Conservation (phyloP, 2,888 invertebrate species). For the Hemicrepidius hirtus region DNA sequence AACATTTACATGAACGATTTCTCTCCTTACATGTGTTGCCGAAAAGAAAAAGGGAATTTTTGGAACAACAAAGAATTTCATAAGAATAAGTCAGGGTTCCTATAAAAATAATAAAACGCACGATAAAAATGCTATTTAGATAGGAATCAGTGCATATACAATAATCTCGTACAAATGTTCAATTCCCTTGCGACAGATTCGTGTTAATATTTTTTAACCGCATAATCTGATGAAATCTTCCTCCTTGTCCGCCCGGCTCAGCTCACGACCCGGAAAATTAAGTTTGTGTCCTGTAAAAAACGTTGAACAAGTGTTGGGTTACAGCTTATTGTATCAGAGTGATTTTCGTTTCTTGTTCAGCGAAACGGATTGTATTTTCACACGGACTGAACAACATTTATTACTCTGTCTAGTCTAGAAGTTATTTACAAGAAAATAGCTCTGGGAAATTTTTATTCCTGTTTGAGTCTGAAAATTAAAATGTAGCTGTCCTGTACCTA, state of each 20-base stretch:
- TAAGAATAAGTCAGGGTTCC: neutral
- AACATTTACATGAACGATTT: slow-evolving; percentile 52
- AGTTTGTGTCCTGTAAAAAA: slow-evolving; percentile 68
- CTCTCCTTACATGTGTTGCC: slow-evolving; percentile 42
- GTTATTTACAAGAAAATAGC: neutral
- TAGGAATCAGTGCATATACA: slow-evolving; percentile 40
- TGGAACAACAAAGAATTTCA: neutral
- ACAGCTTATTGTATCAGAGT: slow-evolving; percentile 55
- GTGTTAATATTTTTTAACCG: slow-evolving; percentile 69
- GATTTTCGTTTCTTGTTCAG: slow-evolving; percentile 53
- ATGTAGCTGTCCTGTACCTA: too few species aligned
- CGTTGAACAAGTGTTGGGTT: slow-evolving; percentile 66
- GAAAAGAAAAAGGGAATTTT: slow-evolving; percentile 11
- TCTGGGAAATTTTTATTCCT: neutral
- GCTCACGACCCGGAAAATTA: slow-evolving; percentile 72
- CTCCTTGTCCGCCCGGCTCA: slow-evolving; percentile 71
- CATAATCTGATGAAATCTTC: slow-evolving; percentile 71
- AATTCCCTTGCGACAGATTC: slow-evolving; percentile 66
- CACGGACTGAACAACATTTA: slow-evolving; percentile 15
- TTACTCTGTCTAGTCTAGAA: neutral
- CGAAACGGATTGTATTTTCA: slow-evolving; percentile 48
- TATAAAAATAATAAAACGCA: neutral
- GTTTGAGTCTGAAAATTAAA: too few species aligned
- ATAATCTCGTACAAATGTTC: slow-evolving; percentile 66
- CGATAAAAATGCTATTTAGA: slow-evolving; percentile 38